A percentile compares a stretch with the other conserved stretches of the same genome.
Evolutionary conservation across 2,888 invertebrate genomes (phyloP).

Genomic region (Diploptera punctata): DNA sequence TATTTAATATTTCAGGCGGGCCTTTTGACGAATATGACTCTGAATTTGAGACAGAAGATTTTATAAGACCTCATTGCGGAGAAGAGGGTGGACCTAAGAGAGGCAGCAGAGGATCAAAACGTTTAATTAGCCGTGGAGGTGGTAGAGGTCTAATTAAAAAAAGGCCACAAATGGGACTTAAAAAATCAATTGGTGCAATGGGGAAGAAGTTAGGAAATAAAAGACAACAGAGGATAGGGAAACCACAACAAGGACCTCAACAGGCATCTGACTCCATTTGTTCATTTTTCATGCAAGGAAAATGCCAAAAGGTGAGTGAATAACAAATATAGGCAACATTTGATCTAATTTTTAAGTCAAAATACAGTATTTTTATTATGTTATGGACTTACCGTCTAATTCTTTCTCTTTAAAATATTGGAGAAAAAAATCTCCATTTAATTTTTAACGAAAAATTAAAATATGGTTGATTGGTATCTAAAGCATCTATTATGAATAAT

Average conservation of each 20-base stretch:
- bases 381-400: too few relatives aligned
- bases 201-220: constrained; percentile 53
- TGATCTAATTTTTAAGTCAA: too few relatives aligned
- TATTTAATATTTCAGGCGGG: constrained; percentile 19
- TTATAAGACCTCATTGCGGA: background rate
- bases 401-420: too few relatives aligned
- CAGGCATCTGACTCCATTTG: constrained; percentile 77
- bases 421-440: too few relatives aligned
- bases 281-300: constrained; percentile 87
- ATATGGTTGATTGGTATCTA: too few relatives aligned
- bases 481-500: too few relatives aligned
- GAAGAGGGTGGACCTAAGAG: constrained; percentile 16
- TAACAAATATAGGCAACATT: too few relatives aligned
- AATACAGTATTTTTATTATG: too few relatives aligned
- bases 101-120: constrained; percentile 16
- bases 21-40: constrained; percentile 37
- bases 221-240: constrained; percentile 59
- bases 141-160: constrained; percentile 4
- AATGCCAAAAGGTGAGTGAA: constrained; percentile 73
- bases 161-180: background rate
- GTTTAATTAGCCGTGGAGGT: constrained; percentile 49
- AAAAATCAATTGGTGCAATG: constrained; percentile 44
- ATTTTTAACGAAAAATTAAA: too few relatives aligned
- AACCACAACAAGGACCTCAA: constrained; percentile 55
- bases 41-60: constrained; percentile 33